Evolutionary conservation across 2,888 invertebrate species (phyloP).

Genomic region (Aphelenchoides bicaudatus): DNA sequence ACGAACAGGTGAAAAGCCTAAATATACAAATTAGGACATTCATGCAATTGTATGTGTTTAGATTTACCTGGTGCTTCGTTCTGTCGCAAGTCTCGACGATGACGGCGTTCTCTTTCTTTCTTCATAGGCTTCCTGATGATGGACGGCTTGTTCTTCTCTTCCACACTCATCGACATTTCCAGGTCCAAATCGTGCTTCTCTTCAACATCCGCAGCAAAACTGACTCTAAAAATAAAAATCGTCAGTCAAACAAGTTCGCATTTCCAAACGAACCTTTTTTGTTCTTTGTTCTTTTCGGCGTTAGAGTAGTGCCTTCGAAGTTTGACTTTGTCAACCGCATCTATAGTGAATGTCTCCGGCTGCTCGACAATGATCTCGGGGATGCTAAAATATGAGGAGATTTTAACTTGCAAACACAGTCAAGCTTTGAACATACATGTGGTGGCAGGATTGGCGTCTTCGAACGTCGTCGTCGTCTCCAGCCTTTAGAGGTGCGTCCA

Average conservation of each 20-base stretch:
- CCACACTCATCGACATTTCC: conserved; percentile 35
- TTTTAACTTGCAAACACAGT: too few species aligned
- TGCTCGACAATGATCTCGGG: conserved; percentile 10
- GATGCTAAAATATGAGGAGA: too few species aligned
- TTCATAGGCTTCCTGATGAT: conserved; percentile 60
- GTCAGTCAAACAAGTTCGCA: neutral
- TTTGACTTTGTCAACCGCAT: conserved; percentile 27
- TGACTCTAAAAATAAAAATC: conserved; percentile 45
- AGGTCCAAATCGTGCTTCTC: conserved; percentile 45
- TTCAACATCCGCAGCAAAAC: conserved; percentile 59
- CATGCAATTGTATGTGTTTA: conserved; percentile 24
- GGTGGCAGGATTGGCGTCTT: neutral
- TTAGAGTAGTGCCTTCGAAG: conserved; percentile 32
- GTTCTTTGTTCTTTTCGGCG: conserved; percentile 21
- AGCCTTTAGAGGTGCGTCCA: conserved; percentile 22
- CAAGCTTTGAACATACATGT: too few species aligned
- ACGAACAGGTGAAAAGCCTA: conserved; percentile 55
- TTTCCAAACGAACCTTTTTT: neutral
- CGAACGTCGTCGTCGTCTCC: conserved; percentile 12
- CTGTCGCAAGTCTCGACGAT: conserved; percentile 48
- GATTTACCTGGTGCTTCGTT: conserved; percentile 60
- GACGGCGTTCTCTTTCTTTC: conserved; percentile 50
- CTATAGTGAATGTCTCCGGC: conserved; percentile 13
- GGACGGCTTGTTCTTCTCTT: conserved; percentile 52
- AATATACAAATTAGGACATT: neutral